phyloP scores from a whole-genome alignment of 2,797 vertebrate species.

The Hypotaenidia okinawae region DNA sequence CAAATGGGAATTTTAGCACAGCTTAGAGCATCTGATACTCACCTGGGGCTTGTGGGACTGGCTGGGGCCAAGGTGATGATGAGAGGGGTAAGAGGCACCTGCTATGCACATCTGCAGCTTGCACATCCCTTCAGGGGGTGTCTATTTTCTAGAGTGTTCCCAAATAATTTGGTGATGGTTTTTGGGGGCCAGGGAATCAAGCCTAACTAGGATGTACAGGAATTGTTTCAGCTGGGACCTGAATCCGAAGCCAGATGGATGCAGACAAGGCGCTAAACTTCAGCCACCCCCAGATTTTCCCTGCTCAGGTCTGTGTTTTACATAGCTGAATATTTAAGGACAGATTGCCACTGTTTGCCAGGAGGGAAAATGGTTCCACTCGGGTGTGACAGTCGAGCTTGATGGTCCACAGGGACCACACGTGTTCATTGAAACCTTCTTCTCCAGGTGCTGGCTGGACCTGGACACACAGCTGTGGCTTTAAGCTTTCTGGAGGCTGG shows the following conservation, averaged over 20 bases:
- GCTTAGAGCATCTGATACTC: background rate
- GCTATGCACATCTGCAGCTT: background rate
- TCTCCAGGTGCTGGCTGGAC: accelerated
- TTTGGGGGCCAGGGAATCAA: background rate
- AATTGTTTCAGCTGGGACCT: background rate
- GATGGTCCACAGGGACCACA: background rate
- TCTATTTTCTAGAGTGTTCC: background rate
- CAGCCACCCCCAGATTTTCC: background rate
- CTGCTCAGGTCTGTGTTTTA: background rate
- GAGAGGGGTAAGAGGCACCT: background rate
- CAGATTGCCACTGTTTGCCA: background rate
- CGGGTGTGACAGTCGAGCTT: accelerated
- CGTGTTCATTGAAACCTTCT: background rate
- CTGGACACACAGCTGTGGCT: background rate
- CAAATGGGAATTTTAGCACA: background rate
- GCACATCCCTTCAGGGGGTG: background rate
- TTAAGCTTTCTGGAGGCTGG: background rate
- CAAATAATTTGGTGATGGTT: background rate
- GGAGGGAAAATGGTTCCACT: background rate
- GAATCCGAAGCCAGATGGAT: background rate
- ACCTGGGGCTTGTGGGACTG: background rate
- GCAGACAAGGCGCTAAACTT: background rate
- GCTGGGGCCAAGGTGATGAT: background rate
- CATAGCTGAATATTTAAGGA: background rate
- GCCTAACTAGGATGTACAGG: background rate